Base-by-base conservation (phyloP, 2,797 vertebrate genomes). In the Acanthis flammea region DNA sequence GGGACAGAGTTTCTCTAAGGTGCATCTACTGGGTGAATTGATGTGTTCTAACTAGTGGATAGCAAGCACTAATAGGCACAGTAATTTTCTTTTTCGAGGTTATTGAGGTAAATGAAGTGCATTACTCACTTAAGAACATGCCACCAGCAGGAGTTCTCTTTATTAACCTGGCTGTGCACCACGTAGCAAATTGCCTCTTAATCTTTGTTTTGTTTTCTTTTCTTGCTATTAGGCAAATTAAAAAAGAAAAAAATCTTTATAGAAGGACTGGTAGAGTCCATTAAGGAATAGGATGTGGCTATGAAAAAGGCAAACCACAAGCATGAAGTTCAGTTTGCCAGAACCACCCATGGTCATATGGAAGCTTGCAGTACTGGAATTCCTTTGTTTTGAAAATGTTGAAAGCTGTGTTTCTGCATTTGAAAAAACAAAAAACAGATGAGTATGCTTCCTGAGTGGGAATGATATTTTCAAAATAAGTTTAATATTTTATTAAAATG, bases 51-150 rank as follows among this genome's bases (percentile, higher is more conserved):
- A 57, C 47, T 35, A 73, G 78, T 53, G 51, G 61, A 91, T 76
- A 30, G 84, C 63, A 88, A 88, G 68, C 63, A 57, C 68, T 95
- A 94, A 91, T 94, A 88, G 87, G 72, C 65, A 61, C 0, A 5
- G 80, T 87, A 92, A 94, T 96, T 91, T 94, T 80, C 92, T 85
- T 92, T 50, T 86, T 83, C 0, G 10, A 96, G 58, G 91, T 71
- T 94, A 89, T 91, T 92, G 87, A 87, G 65, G 72, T 86, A 95
- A 96, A 95, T 95, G 75, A 94, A 95, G 65, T 71, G 28, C 87
- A 92, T 96, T 94, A 92, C 42, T 96, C 87, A 94, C 78, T 71
- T 71, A 73, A 76, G 95, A 95, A 71, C 85, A 87, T 85, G 84
- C n/a, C 73, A 87, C 67, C 87, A 93, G 89, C 60, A 94, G 91